Evolutionary conservation across 1,140 invertebrate species (phyloP).

Genomic region (Planococcus citri): DNA sequence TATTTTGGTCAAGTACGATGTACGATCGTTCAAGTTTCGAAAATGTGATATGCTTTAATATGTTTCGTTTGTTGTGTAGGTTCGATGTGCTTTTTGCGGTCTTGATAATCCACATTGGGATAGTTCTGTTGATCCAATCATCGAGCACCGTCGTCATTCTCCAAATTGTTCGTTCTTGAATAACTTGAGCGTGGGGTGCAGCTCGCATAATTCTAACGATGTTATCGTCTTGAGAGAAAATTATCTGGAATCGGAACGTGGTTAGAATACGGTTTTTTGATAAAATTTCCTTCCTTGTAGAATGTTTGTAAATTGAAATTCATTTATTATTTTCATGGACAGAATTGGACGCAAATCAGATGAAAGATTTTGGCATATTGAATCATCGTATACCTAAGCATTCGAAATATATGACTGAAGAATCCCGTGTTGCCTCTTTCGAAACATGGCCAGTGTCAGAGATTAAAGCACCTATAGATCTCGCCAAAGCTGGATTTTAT

Average conservation of each 20-base stretch:
- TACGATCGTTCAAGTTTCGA: not conserved
- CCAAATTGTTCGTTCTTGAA: conserved; percentile 51
- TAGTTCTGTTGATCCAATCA: conserved; percentile 54
- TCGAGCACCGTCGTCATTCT: conserved; percentile 58
- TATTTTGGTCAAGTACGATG: not conserved
- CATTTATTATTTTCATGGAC: not conserved
- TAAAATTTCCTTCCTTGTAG: not conserved
- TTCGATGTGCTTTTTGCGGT: conserved; percentile 71
- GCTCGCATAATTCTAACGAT: conserved; percentile 22
- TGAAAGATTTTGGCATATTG: conserved; percentile 47
- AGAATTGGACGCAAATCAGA: conserved; percentile 25
- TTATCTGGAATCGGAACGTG: conserved; percentile 24
- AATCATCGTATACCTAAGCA: conserved; percentile 45
- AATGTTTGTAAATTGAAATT: not conserved
- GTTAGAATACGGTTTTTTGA: too few species aligned
- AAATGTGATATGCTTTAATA: not conserved
- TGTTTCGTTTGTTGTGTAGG: conserved; percentile 38
- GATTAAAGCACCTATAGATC: conserved; percentile 47
- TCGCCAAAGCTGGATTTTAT: conserved; percentile 65
- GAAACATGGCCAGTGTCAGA: conserved; percentile 46
- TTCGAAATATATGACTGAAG: conserved; percentile 45
- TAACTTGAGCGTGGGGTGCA: conserved; percentile 20
- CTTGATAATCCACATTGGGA: conserved; percentile 60
- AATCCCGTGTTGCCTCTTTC: conserved; percentile 51
- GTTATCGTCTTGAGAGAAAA: conserved; percentile 22